Conservation (phyloP, 2,797 vertebrate species). For the Kryptopterus vitreolus region DNA sequence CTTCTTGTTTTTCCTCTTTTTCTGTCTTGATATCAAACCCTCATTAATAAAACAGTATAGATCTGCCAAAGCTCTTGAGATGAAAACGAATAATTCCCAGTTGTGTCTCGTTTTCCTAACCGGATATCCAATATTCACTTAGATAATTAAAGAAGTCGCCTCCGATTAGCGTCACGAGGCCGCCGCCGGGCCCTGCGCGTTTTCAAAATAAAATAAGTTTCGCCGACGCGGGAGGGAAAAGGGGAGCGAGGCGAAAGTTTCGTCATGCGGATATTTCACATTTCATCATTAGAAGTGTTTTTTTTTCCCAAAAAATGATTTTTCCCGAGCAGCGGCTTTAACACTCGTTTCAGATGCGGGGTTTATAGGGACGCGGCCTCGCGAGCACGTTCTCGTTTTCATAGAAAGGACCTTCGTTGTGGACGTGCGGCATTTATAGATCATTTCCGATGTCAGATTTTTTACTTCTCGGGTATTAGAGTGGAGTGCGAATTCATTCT, state of each 20-base stretch:
- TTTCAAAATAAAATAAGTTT: constrained; percentile 20
- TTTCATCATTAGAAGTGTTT: too few species aligned
- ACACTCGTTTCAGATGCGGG: background rate
- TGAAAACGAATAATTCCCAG: constrained; percentile 51
- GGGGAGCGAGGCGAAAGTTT: constrained; percentile 23
- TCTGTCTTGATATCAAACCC: constrained; percentile 36
- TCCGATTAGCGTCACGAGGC: constrained; percentile 25
- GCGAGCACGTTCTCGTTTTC: background rate
- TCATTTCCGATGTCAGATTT: too few species aligned
- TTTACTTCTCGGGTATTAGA: too few species aligned
- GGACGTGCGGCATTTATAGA: background rate
- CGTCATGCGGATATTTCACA: constrained; percentile 50
- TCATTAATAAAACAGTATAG: constrained; percentile 53
- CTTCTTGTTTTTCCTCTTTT: too few species aligned
- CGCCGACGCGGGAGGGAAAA: background rate
- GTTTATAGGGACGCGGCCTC: background rate
- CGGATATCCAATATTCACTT: constrained; percentile 48
- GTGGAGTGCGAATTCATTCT: too few species aligned
- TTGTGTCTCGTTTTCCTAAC: constrained; percentile 46
- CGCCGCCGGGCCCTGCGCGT: constrained; percentile 15
- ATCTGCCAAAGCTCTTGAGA: constrained; percentile 42
- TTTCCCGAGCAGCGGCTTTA: background rate
- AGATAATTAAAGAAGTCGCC: constrained; percentile 49
- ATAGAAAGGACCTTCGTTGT: background rate
- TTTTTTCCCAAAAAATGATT: too few species aligned